Base-by-base conservation (phyloP, 2,113 vertebrate genomes). In the Sturnus vulgaris region DNA sequence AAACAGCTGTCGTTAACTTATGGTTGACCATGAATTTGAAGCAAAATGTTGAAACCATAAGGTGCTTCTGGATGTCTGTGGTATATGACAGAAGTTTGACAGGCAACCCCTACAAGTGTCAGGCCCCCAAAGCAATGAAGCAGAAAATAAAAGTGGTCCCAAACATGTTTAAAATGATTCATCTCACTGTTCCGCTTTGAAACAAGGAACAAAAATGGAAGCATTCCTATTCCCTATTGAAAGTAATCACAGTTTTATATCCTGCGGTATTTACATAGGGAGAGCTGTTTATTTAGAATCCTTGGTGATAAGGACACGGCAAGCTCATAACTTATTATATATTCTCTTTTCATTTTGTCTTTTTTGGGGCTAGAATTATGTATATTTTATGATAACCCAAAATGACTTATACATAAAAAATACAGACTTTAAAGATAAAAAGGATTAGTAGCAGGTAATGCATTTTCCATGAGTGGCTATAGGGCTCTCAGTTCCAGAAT, bases 391-490 rank as follows among this genome's bases (percentile, higher is more conserved):
- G 98, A 98, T 98, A 98, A 98, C 98, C 98, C 97, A 98, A 98
- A 98, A 98, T 98, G 97, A 98, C 97, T 98, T 98, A 98, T 98
- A 98, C 98, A 98, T 98, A 98, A 98, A 98, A 98, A 98, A 98
- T 98, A 98, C 98, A 97, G 98, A 98, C 98, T 98, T 98, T 98
- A 98, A 98, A 98, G 98, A 98, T 98, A 98, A 98, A 98, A 98
- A 98, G 98, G 98, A 98, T 98, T 98, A 98, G 98, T 98, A 97
- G 95, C 97, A 98, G 98, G 98, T 98, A 98, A 98, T 98, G 98
- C 98, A 98, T 98, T 98, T 98, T 98, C 98, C 98, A 98, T 98
- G 98, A 98, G 98, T 98, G 98, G 98, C 98, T 98, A 98, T 98
- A 98, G 98, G 98, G 97, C 97, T 98, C 98, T 98, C 94, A 82